Evolutionary conservation across 2,888 invertebrate species (phyloP).

Genomic region (Meta bourneti): DNA sequence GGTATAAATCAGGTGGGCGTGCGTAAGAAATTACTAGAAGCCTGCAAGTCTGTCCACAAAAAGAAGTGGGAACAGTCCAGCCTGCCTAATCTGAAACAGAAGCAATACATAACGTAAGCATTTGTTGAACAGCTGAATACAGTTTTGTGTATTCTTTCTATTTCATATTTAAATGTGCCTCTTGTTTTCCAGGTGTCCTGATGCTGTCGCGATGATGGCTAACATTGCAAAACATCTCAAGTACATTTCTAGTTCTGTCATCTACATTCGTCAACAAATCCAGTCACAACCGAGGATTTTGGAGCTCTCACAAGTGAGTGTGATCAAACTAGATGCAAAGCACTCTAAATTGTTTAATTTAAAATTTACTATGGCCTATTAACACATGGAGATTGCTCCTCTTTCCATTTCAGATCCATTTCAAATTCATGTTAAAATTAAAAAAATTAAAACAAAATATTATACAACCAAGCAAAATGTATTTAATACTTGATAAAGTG

Average conservation of each 20-base stretch:
- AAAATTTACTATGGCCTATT: background rate
- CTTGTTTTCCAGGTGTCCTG: slow-evolving; percentile 80
- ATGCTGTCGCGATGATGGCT: slow-evolving; percentile 81
- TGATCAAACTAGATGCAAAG: background rate
- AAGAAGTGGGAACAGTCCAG: slow-evolving; percentile 81
- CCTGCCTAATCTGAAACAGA: slow-evolving; percentile 78
- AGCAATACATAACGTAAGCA: slow-evolving; percentile 68
- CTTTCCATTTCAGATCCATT: background rate
- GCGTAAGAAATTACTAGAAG: slow-evolving; percentile 81
- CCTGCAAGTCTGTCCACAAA: slow-evolving; percentile 81
- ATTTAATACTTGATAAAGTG: no score
- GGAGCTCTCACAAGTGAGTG: slow-evolving; percentile 76
- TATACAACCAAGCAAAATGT: no score
- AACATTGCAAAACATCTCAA: slow-evolving; percentile 81
- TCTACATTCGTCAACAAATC: slow-evolving; percentile 80
- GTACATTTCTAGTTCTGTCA: slow-evolving; percentile 81
- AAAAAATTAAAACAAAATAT: no score
- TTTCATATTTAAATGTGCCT: slow-evolving; percentile 25
- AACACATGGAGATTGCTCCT: background rate
- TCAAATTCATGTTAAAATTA: background rate
- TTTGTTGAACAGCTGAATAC: background rate
- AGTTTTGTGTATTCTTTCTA: background rate
- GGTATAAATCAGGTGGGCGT: slow-evolving; percentile 80
- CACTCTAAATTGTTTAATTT: no score
- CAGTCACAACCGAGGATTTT: slow-evolving; percentile 79